Conservation (phyloP, 1,140 invertebrate genomes). For the Macrocentrus cingulum region DNA sequence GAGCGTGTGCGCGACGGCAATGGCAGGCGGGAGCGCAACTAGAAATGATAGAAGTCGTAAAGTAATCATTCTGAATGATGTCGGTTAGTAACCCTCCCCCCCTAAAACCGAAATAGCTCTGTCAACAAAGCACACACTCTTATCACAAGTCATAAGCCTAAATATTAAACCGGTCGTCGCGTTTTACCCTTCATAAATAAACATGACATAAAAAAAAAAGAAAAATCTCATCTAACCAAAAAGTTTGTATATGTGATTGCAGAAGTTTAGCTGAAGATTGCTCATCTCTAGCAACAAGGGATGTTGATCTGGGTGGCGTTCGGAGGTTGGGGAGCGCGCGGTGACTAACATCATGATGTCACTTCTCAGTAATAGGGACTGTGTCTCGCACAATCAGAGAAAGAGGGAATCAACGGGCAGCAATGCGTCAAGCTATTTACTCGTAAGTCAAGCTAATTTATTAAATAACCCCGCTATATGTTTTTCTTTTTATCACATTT, state of each 20-base stretch:
- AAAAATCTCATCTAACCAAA: too few relatives aligned
- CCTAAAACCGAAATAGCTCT: background rate
- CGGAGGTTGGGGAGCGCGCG: background rate
- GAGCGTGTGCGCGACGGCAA: too few relatives aligned
- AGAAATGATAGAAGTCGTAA: too few relatives aligned
- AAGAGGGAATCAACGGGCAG: slow-evolving; percentile 51
- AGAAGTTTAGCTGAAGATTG: slow-evolving; percentile 12
- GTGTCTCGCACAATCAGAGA: slow-evolving; percentile 36
- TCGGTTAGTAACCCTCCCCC: too few relatives aligned
- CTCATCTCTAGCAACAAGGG: background rate
- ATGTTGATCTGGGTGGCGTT: slow-evolving; percentile 6
- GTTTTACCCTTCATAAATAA: background rate
- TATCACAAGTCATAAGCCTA: background rate
- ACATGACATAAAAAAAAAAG: background rate
- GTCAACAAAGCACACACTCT: background rate
- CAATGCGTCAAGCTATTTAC: slow-evolving; percentile 50
- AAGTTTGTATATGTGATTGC: slow-evolving; percentile 16
- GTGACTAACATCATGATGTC: slow-evolving; percentile 45
- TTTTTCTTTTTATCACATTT: slow-evolving; percentile 7
- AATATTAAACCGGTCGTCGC: background rate
- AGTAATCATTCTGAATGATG: too few relatives aligned
- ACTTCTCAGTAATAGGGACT: slow-evolving; percentile 43
- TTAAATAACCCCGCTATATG: background rate
- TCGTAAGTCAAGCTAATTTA: slow-evolving; percentile 39
- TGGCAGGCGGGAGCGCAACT: too few relatives aligned